phyloP scores from a whole-genome alignment of 2,113 vertebrate species.

The Mus spicilegus region DNA sequence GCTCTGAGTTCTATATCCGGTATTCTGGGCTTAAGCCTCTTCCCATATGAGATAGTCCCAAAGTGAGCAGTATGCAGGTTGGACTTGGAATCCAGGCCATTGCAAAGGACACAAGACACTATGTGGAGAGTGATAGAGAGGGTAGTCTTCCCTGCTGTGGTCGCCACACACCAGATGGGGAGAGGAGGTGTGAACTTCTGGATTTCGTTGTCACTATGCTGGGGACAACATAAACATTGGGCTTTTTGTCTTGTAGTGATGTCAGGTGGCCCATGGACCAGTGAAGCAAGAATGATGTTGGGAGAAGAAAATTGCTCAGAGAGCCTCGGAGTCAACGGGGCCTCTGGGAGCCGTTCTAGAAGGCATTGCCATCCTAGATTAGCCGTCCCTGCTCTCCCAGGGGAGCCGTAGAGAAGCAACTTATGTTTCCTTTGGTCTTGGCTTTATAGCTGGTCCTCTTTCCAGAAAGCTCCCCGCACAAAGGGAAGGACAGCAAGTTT shows the following conservation, averaged over 20 bases:
- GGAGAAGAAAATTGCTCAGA: not conserved
- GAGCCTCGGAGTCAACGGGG: too few species aligned
- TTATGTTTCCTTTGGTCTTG: not conserved
- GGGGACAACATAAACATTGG: not conserved
- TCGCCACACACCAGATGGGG: not conserved
- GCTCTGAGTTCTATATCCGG: not conserved
- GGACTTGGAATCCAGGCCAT: not conserved
- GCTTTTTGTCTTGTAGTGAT: not conserved
- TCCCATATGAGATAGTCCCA: not conserved
- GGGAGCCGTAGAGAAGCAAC: not conserved
- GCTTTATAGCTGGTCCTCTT: not conserved
- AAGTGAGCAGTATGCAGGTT: not conserved
- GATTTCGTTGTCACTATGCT: not conserved
- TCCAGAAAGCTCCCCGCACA: not conserved
- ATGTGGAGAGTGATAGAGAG: not conserved
- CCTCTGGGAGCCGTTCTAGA: not conserved
- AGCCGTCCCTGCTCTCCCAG: not conserved
- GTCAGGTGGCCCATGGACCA: accelerated
- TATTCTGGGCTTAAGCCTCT: not conserved
- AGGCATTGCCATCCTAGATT: not conserved
- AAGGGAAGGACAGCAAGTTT: not conserved
- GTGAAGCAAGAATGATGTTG: not conserved
- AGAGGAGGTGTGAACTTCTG: not conserved
- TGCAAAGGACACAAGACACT: not conserved
- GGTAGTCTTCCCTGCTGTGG: not conserved